Conservation (phyloP, 2,113 vertebrate genomes). For the Xenopus laevis region DNA sequence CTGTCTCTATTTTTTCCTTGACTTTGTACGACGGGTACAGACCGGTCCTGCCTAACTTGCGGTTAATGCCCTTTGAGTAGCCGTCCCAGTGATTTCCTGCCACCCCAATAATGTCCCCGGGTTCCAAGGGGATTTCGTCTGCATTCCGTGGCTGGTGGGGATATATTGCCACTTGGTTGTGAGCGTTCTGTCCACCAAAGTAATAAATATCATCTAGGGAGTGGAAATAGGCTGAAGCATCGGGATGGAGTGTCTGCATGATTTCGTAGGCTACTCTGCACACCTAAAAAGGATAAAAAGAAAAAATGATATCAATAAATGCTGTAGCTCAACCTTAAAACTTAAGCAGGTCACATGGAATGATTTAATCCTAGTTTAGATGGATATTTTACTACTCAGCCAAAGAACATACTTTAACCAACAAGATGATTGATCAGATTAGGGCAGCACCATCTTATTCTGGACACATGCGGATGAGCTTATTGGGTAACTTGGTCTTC, state of each 20-base stretch:
- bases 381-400: too few relatives aligned
- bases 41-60: constrained; percentile 92
- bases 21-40: constrained; percentile 98
- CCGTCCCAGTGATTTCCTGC: constrained; percentile 98
- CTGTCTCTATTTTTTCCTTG: constrained; percentile 93
- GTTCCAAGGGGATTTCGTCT: constrained; percentile 93
- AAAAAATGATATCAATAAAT: constrained; percentile 21
- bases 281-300: constrained; percentile 67
- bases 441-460: too few relatives aligned
- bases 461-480: too few relatives aligned
- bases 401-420: too few relatives aligned
- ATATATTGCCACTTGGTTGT: constrained; percentile 95
- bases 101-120: constrained; percentile 91
- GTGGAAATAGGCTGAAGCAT: constrained; percentile 91
- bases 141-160: constrained; percentile 83
- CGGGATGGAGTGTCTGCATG: constrained; percentile 95
- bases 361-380: too few relatives aligned
- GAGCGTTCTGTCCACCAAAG: constrained; percentile 96
- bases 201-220: constrained; percentile 98
- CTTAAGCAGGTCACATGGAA: too few relatives aligned
- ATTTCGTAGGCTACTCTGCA: constrained; percentile 98
- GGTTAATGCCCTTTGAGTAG: constrained; percentile 96
- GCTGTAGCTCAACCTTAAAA: neutral
- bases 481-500: too few relatives aligned
- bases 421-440: too few relatives aligned